Base-by-base conservation (phyloP, 2,888 invertebrate genomes). In the Coelinius sp. region DNA sequence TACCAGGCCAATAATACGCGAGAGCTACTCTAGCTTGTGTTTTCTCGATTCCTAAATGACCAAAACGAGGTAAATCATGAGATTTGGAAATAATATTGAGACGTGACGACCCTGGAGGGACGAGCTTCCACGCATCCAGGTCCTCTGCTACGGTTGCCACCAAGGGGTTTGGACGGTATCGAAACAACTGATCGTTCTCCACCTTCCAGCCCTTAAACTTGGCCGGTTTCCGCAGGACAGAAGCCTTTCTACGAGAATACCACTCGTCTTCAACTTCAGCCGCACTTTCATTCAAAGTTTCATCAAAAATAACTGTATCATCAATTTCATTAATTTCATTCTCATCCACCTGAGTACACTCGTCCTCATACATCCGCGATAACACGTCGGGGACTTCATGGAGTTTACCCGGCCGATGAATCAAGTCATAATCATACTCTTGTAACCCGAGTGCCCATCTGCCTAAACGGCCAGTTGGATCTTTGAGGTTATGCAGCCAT, bases 401-500 rank as follows among this genome's bases (percentile, higher is more conserved):
- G 1, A 70, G 41, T 0, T 67, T 66, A 0, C 72, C 71, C 20
- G 71, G 73, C 0, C 75, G 65, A 27, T 73, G 74, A 0, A 69
- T 7, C 1, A 77, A 68, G 8, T 66, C 67, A n/a, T 70, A 70
- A 20, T 69, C 64, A 14, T 75, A 75, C 12, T 74, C 73, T 17
- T 75, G 75, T 1, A 80, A 41, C 25, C 76, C 71, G 2, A 79
- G 53, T 5, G 77, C 74, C 80, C 80, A 81, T 1, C 80, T 14
- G 0, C 79, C 78, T 41, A 81, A 22, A 8, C 77, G 56, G 7
- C 80, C 77, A 0, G 71, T 65, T 3, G 78, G 79, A 25, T 80
- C 74, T n/a, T 78, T 77, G 1, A 79, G 53, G n/a, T 59, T 75
- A 20, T 73, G 73, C 2, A 81, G 44, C 82, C 79, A 82, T 0